Percentiles rank a stretch among this genome's conserved stretches.
These are phyloP conservation scores for Lamellibrachia luymesi DNA, from an alignment of 1,140 invertebrate species.

Conservation along the genomic window DNA sequence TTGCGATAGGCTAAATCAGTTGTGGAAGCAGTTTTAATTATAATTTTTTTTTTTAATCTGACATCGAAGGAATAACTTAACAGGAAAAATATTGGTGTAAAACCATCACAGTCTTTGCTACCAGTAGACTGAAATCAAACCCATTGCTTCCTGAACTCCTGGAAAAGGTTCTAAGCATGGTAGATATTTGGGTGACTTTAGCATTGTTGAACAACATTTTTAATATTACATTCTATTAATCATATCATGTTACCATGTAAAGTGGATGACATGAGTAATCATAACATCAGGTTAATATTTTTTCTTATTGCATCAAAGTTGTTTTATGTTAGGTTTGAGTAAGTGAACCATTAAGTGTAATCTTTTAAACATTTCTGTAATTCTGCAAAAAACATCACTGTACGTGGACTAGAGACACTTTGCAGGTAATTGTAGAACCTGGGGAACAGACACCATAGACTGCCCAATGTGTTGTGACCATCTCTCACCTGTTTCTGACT, in stretches of 20 bases:
- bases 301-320: too few relatives aligned
- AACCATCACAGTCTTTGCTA: background rate
- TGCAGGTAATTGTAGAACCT: background rate
- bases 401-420: background rate
- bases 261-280: background rate
- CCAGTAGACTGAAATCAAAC: too few relatives aligned
- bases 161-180: too few relatives aligned
- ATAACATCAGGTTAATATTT: background rate
- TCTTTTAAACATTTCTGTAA: background rate
- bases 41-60: too few relatives aligned
- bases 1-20: too few relatives aligned
- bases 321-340: too few relatives aligned
- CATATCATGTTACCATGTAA: background rate
- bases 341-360: background rate
- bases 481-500: conserved; percentile 72
- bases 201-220: background rate
- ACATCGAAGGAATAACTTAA: background rate
- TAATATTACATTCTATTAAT: background rate
- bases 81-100: background rate
- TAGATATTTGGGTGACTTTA: background rate
- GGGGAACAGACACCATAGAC: background rate
- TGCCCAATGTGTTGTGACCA: background rate
- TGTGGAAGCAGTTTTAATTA: too few relatives aligned
- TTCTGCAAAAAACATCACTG: background rate
- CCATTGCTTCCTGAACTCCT: too few relatives aligned